Conservation (phyloP, 2,888 invertebrate genomes). For the Teleogryllus oceanicus region DNA sequence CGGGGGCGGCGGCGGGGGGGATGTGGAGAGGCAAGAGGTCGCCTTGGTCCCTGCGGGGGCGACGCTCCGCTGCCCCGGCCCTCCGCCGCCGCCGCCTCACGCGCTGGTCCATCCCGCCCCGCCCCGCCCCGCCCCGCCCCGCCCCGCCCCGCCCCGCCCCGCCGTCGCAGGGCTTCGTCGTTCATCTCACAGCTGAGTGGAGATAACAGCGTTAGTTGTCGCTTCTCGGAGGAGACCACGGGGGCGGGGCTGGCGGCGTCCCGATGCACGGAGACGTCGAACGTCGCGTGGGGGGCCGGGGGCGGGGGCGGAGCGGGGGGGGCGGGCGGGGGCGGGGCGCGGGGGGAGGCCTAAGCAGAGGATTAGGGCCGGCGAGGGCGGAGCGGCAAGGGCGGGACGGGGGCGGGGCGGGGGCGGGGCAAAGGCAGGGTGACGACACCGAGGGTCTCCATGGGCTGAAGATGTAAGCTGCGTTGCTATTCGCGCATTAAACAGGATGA, state of each 20-base stretch:
- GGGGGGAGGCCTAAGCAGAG: too few species aligned
- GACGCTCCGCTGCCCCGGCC: background rate
- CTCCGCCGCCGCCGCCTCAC: background rate
- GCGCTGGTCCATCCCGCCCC: background rate
- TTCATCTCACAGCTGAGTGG: background rate
- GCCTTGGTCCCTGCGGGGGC: background rate
- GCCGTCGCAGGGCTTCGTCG: background rate
- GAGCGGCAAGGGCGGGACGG: too few species aligned
- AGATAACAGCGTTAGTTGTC: slow-evolving; percentile 1
- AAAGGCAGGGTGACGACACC: too few species aligned
- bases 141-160: background rate
- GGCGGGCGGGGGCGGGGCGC: background rate
- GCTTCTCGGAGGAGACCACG: background rate
- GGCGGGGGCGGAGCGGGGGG: background rate
- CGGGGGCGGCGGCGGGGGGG: background rate
- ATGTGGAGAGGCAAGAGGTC: background rate
- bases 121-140: too few species aligned
- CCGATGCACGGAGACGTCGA: too few species aligned
- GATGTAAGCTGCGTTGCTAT: too few species aligned
- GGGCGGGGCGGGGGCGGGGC: too few species aligned
- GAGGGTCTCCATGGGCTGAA: too few species aligned
- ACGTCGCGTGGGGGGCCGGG: background rate
- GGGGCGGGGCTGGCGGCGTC: background rate
- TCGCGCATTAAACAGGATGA: too few species aligned
- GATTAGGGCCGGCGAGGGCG: too few species aligned